phyloP scores from a whole-genome alignment of 2,113 vertebrate species.

The Thalassoma bifasciatum region DNA sequence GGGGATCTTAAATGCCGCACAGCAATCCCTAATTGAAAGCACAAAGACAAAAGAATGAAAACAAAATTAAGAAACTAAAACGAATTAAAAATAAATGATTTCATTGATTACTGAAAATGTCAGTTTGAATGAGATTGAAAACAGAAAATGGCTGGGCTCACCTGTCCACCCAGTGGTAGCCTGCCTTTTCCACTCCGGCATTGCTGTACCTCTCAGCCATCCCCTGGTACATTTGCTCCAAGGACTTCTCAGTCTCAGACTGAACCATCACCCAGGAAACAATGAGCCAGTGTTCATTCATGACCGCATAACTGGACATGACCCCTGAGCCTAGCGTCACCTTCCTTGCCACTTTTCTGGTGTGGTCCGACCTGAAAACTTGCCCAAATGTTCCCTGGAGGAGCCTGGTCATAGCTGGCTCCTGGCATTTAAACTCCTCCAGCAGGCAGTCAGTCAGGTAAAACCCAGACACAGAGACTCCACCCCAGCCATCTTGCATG shows the following conservation, averaged over 20 bases:
- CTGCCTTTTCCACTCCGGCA: not conserved
- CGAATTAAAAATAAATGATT: too few relatives aligned
- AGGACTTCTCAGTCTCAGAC: not conserved
- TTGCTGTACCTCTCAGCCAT: not conserved
- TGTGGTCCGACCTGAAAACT: slow-evolving; percentile 7
- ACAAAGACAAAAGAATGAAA: too few relatives aligned
- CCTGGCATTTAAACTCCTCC: not conserved
- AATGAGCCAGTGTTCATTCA: not conserved
- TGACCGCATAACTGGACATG: not conserved
- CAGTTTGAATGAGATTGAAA: too few relatives aligned
- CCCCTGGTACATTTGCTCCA: not conserved
- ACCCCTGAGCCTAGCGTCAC: not conserved
- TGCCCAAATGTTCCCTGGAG: slow-evolving; percentile 9
- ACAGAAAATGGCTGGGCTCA: not conserved
- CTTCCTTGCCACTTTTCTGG: not conserved
- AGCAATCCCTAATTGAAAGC: too few relatives aligned
- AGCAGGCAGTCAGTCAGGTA: slow-evolving; percentile 16
- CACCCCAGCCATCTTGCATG: not conserved
- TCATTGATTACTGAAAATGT: too few relatives aligned
- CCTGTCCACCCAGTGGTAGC: not conserved
- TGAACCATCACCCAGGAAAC: not conserved
- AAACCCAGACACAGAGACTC: not conserved
- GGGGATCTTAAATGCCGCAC: too few relatives aligned
- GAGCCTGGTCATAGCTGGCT: not conserved
- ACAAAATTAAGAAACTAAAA: too few relatives aligned